Evolutionary conservation across 2,113 vertebrate genomes (phyloP), one percentile per base, ranked within the genome.

Genomic region (Regulus satrapa): DNA sequence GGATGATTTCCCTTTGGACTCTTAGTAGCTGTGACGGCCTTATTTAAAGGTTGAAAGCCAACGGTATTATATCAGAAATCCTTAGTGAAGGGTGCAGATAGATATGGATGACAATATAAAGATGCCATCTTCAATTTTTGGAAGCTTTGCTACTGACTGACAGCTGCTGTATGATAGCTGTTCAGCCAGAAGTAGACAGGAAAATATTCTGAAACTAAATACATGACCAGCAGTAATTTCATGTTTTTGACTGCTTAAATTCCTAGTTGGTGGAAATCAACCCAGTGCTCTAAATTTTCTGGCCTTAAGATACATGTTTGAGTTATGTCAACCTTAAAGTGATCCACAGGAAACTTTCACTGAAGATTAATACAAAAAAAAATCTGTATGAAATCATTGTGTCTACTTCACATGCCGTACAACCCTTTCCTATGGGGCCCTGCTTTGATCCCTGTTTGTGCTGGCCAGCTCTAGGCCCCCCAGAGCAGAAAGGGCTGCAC

Each of bases 371-470:
- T n/a, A 29, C 29, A 16, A 51, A 49, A 43, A 20, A 38, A 86
- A 74, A 21, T 58, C 25, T 69, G 29, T 32, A 20, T 79, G 36
- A 85, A 90, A 79, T 76, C 82, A 54, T 6, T 56, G n/a, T 5
- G 1, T 48, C 66, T 61, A 29, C 32, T 79, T 79, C 36, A 55
- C 1, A 3, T 18, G 8, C 45, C 0, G 1, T 71, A 41, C 25
- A 61, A 32, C 20, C 54, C 23, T 63, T 66, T 85, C 66, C 77
- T 55, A 6, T 15, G 1, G 6, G 40, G 52, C 40, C 20, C 61
- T 41, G 52, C 89, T 96, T 94, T 93, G 85, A 93, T 74, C 78
- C 19, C 73, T 72, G 64, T 81, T 91, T 85, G 61, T 85, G 75
- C 90, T 82, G 90, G 94, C 92, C 58, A 67, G 69, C 66, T 51